phyloP scores from a whole-genome alignment of 2,888 invertebrate genomes.

The Athrips mouffetella region DNA sequence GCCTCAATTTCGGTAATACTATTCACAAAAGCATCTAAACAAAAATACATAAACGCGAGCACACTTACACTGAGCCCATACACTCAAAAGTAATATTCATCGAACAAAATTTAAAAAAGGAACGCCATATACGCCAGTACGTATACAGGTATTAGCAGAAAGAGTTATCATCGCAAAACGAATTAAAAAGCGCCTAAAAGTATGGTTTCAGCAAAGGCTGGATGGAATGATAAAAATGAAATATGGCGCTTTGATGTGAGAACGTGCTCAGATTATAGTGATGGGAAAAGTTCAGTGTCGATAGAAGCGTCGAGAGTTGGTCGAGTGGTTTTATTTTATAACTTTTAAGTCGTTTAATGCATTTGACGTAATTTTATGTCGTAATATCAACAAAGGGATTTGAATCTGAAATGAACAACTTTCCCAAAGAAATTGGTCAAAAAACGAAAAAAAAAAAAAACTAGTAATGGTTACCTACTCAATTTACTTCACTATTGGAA shows the following conservation, averaged over 20 bases:
- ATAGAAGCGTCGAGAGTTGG: constrained; percentile 8
- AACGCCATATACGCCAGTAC: constrained; percentile 18
- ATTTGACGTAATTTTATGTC: not conserved
- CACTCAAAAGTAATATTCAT: constrained; percentile 52
- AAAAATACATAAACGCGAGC: not conserved
- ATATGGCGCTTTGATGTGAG: constrained; percentile 55
- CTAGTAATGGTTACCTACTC: no score
- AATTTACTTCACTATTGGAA: no score
- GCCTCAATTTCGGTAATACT: no score
- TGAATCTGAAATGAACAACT: no score
- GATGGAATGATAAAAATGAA: constrained; percentile 70
- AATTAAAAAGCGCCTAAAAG: constrained; percentile 61
- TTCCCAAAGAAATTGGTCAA: no score
- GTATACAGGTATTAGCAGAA: not conserved
- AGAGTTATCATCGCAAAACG: constrained; percentile 69
- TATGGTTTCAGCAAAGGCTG: constrained; percentile 75
- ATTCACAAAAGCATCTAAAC: not conserved
- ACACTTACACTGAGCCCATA: constrained; percentile 44
- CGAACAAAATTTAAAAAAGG: constrained; percentile 50
- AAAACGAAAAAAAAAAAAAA: no score
- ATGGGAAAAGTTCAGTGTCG: constrained; percentile 21
- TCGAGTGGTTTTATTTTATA: not conserved
- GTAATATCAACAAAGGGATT: no score
- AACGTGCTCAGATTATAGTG: constrained; percentile 35
- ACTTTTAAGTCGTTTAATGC: not conserved